Conservation (phyloP, 2,113 vertebrate genomes). For the Peucedramus taeniatus region DNA sequence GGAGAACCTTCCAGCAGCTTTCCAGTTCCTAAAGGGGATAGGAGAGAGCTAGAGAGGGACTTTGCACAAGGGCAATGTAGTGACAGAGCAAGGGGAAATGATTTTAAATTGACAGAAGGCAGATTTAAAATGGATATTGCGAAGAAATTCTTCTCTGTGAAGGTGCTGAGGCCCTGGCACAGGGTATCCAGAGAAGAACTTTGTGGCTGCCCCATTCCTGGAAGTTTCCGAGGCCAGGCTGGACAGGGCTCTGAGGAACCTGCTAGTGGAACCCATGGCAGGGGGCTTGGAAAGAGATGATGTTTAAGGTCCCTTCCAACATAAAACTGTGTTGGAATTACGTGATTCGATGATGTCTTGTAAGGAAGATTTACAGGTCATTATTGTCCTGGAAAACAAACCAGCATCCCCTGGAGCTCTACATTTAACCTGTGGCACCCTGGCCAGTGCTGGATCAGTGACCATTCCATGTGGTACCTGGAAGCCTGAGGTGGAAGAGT, state of each 20-base stretch:
- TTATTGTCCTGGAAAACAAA: not conserved
- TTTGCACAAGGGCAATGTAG: not conserved
- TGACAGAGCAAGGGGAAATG: not conserved
- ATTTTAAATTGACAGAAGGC: not conserved
- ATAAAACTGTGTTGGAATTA: too few species aligned
- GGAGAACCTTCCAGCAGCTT: not conserved
- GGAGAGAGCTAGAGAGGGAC: not conserved
- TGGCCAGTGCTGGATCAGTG: not conserved
- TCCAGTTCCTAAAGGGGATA: not conserved
- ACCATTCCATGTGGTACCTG: not conserved
- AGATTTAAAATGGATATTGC: not conserved
- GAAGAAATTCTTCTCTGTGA: not conserved
- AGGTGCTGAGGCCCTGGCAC: not conserved
- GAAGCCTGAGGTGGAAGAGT: not conserved
- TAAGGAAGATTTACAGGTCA: not conserved
- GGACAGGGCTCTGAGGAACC: not conserved
- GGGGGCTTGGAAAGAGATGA: not conserved
- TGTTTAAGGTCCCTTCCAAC: not conserved
- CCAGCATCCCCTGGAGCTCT: not conserved
- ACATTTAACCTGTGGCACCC: not conserved
- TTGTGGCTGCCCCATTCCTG: not conserved
- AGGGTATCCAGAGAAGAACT: not conserved
- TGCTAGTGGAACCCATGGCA: not conserved
- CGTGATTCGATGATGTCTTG: not conserved
- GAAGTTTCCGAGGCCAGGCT: not conserved